Conservation (phyloP, 2,113 vertebrate genomes). For the Anseranas semipalmata region DNA sequence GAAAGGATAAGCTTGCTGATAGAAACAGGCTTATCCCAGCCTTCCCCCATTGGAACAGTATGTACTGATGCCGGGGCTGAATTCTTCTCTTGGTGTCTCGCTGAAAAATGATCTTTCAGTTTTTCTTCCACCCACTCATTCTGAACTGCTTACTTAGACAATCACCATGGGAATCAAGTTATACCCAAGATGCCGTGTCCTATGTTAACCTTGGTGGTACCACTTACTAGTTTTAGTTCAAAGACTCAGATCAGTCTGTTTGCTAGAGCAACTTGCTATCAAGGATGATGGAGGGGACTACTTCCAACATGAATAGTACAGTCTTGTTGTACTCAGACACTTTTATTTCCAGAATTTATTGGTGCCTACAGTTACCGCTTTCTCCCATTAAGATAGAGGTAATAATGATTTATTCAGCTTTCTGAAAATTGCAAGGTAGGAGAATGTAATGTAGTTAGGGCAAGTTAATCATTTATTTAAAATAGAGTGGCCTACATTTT, state of each 20-base stretch:
- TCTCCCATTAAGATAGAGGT: neutral
- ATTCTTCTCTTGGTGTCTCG: neutral
- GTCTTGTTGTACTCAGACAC: neutral
- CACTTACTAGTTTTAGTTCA: neutral
- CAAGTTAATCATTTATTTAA: neutral
- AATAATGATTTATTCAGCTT: neutral
- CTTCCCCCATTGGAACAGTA: neutral
- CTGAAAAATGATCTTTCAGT: neutral
- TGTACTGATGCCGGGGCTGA: neutral
- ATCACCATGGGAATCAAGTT: neutral
- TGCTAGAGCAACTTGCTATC: constrained; percentile 3
- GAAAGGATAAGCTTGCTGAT: neutral
- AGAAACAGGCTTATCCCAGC: neutral
- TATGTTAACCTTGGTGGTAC: neutral
- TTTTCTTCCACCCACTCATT: neutral
- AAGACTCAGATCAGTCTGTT: neutral
- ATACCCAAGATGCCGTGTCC: neutral
- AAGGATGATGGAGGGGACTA: neutral
- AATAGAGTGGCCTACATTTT: neutral
- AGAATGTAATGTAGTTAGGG: neutral
- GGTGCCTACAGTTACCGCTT: neutral
- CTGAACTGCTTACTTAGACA: neutral
- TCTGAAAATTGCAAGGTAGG: neutral
- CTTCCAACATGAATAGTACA: neutral
- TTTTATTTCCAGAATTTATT: neutral